Base-by-base conservation (phyloP, 2,113 vertebrate species). In the Grammomys surdaster region DNA sequence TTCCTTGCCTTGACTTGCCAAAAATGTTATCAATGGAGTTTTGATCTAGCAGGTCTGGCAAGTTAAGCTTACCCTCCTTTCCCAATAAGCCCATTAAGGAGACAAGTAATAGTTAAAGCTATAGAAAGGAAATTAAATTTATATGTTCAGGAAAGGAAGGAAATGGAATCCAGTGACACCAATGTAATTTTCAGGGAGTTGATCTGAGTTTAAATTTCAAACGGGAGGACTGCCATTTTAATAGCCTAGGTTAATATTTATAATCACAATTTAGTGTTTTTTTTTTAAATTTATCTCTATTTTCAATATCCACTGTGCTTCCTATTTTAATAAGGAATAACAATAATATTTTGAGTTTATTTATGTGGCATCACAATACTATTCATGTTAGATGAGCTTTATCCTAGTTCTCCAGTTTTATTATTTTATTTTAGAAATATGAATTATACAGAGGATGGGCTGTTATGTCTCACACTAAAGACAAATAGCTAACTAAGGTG, bases 231-330 rank as follows among this genome's bases (percentile, higher is more conserved):
- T 70, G 4, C 1, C 46, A 1, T 31, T 93, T 70, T 24, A 91
- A 77, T 54, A 60, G 0, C 17, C n/a, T 9, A 70, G 4, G 56
- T 73, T 94, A n/a, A 48, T 89, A 87, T 82, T 91, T 87, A 46
- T 14, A 56, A 33, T 72, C 65, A 56, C 20, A 85, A 48, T 56
- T 72, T 88, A 31, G 77, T 24, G 51, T 12, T 20, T 2, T 95
- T 95, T 80, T 28, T 82, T 88, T 56, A 51, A 11, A 72, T 90
- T 94, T 92, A 5, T 85, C 48, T 70, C 60, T 28, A 60, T 40
- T 81, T 94, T 75, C 93, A 36, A n/a, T 65, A 97, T 22, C 3
- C 51, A 20, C 84, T 95, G 17, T 89, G 5, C 33, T 86, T 92
- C 43, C 40, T 87, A 86, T 3, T 54, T 81, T 80, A 93, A 91